Base-by-base conservation (phyloP, 2,888 invertebrate species). In the Lycaena phlaeas region DNA sequence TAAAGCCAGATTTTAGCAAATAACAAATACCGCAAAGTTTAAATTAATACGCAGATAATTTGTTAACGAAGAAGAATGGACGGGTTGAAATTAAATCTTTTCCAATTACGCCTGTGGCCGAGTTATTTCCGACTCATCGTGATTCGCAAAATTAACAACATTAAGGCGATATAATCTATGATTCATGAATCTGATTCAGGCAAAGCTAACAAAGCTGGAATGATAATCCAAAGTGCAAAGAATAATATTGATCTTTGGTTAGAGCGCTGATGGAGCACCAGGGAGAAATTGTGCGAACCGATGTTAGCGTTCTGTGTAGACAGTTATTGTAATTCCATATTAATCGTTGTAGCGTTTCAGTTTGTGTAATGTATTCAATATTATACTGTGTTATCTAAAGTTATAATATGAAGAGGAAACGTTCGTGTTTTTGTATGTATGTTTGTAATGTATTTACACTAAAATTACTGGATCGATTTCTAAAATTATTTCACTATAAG, bases 161-260 rank as follows among this genome's bases (percentile, higher is more conserved):
- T 40, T 39, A 41, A 34, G 34, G 18, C 34, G 46, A 44, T 45
- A 40, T 38, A 40, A 43, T 45, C 44, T 46, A 43, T 50, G 51
- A 50, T 43, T 50, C 50, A 50, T 46, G 36, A 36, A 36, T 40
- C 48, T 50, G 48, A 51, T 42, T 48, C 46, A 44, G 45, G 41
- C 29, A 14, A 15, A 14, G 48, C 41, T 38, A 40, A 46, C 41
- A 46, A 44, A 42, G 41, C 42, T 15, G 36, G 17, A 18, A 45
- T 38, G 42, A 42, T 45, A 46, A 48, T 44, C 43, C 37, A 37
- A 41, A 43, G 44, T 41, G 36, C 42, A 45, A 46, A 51, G 47
- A 49, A 49, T 47, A 50, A 51, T 48, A 46, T 49, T 34, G 15
- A 28, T 36, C 40, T 42, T 48, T 38, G 43, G 41, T 31, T 41